Percentiles rank a stretch among this genome's conserved stretches.
Conservation (phyloP, 53 echinoderm and acorn worm genomes). For the Arbacia lixula region DNA sequence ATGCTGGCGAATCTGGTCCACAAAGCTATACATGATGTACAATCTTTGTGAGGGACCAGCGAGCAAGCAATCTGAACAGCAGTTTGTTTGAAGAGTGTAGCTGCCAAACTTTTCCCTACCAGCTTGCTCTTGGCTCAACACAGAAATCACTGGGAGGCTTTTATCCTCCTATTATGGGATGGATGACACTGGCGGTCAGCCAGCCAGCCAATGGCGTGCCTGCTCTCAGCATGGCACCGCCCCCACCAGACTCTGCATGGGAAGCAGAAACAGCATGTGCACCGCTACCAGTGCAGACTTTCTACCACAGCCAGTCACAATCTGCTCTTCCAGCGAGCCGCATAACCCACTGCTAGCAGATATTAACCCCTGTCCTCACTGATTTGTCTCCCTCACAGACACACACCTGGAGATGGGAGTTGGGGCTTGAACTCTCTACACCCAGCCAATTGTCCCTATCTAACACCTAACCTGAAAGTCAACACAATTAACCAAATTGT, state of each 20-base stretch:
- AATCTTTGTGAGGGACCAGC: conserved; percentile 80
- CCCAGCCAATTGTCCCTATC: conserved; percentile 46
- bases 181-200: conserved; percentile 72
- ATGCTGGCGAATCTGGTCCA: conserved; percentile 74
- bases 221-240: conserved; percentile 38
- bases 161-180: conserved; percentile 98
- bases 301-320: conserved; percentile 28
- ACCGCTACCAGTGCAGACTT: conserved; percentile 3
- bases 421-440: conserved; percentile 43
- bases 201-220: conserved; percentile 81
- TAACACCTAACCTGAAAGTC: conserved; percentile 36
- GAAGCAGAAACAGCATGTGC: conserved; percentile 17
- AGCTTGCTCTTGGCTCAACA: conserved; percentile 53
- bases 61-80: conserved; percentile 43
- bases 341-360: conserved; percentile 6
- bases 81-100: conserved; percentile 33
- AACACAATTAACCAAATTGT: conserved; percentile 20
- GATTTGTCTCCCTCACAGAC: conserved; percentile 33
- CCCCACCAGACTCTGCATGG: conserved; percentile 25
- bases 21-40: conserved; percentile 99
- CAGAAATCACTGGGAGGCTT: conserved; percentile 58
- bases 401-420: conserved; percentile 16
- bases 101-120: conserved; percentile 58
- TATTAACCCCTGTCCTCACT: conserved; percentile 39
- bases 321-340: conserved; percentile 1